phyloP scores from a whole-genome alignment of 2,113 vertebrate genomes.

The Oreochromis spilurus region DNA sequence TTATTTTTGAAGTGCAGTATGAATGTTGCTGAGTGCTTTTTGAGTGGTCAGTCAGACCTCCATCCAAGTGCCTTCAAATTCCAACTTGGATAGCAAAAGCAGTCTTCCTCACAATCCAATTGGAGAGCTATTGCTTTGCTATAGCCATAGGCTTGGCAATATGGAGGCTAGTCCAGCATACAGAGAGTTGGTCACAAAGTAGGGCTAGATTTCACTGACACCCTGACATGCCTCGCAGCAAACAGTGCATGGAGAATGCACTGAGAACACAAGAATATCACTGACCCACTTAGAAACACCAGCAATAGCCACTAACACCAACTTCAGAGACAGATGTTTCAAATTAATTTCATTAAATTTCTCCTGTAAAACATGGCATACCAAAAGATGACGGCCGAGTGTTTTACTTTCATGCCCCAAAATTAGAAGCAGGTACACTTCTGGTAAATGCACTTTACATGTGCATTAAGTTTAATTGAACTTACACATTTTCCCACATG shows the following conservation, averaged over 20 bases:
- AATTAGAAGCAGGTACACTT: background rate
- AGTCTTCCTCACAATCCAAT: background rate
- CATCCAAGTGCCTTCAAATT: background rate
- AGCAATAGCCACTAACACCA: background rate
- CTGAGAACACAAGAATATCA: background rate
- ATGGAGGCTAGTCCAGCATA: background rate
- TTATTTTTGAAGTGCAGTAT: background rate
- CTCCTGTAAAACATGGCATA: background rate
- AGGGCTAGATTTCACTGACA: background rate
- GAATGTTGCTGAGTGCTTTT: rapidly evolving
- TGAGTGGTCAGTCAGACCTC: background rate
- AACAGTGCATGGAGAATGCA: background rate
- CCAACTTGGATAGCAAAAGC: background rate
- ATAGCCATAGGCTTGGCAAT: background rate
- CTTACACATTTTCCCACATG: background rate
- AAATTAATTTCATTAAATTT: background rate
- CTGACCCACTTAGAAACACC: background rate
- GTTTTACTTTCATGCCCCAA: background rate
- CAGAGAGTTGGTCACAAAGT: background rate
- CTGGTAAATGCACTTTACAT: background rate
- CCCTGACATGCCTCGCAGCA: background rate
- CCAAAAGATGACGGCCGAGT: background rate
- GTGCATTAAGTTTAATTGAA: background rate
- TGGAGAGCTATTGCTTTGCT: background rate
- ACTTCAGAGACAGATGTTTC: background rate